Conservation (phyloP, 2,888 invertebrate species). For the Cephus runcator region DNA sequence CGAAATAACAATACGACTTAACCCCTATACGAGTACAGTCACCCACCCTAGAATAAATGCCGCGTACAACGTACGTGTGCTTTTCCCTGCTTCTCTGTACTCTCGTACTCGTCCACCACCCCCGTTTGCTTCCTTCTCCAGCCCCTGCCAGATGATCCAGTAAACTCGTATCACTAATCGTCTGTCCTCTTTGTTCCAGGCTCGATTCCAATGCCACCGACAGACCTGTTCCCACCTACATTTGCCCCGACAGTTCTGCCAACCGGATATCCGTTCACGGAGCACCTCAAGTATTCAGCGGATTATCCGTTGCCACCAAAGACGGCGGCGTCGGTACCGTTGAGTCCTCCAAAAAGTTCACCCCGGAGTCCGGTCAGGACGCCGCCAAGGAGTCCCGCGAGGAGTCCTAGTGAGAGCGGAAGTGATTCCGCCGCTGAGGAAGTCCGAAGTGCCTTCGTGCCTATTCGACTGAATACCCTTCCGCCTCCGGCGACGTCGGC, state of each 20-base stretch:
- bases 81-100: slow-evolving; percentile 1
- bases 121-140: neutral
- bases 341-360: slow-evolving; percentile 24
- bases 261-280: slow-evolving; percentile 47
- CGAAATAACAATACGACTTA: slow-evolving; percentile 53
- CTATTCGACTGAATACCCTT: slow-evolving; percentile 49
- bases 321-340: slow-evolving; percentile 3
- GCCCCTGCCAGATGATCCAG: neutral
- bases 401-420: slow-evolving; percentile 55
- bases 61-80: neutral
- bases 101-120: neutral
- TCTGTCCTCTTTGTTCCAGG: slow-evolving; percentile 37
- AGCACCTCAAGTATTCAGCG: slow-evolving; percentile 49
- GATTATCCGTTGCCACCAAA: slow-evolving; percentile 43
- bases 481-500: slow-evolving; percentile 31
- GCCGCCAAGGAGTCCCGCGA: slow-evolving; percentile 39
- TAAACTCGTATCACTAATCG: neutral
- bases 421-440: slow-evolving; percentile 58
- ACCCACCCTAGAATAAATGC: slow-evolving; percentile 1
- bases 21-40: slow-evolving; percentile 13
- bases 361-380: slow-evolving; percentile 41
- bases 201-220: slow-evolving; percentile 50
- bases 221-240: slow-evolving; percentile 52
- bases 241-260: slow-evolving; percentile 53
- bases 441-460: slow-evolving; percentile 61